Conservation (phyloP, 2,888 invertebrate species). For the Elysia crispata region DNA sequence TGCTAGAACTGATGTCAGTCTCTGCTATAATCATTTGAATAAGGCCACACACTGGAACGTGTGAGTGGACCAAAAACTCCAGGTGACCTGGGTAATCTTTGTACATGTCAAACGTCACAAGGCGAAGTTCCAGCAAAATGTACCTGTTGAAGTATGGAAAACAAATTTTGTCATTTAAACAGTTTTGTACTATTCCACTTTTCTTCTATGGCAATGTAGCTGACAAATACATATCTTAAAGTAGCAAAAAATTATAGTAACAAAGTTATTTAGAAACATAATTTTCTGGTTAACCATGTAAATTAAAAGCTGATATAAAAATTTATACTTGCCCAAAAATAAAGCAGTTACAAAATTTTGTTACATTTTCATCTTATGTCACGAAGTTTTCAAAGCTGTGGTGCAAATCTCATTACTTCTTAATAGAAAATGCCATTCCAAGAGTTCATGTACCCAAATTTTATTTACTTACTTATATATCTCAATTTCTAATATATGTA, state of each 20-base stretch:
- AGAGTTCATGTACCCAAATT: no score
- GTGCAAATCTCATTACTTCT: no score
- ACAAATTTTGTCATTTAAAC: neutral
- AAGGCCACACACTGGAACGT: constrained; percentile 68
- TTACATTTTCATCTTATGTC: constrained; percentile 20
- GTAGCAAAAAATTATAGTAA: no score
- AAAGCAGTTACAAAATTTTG: neutral
- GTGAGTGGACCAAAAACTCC: constrained; percentile 67
- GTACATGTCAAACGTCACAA: constrained; percentile 72
- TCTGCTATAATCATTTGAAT: constrained; percentile 67
- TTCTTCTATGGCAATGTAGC: no score
- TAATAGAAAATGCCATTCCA: no score
- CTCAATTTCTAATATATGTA: no score
- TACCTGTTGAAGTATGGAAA: constrained; percentile 35
- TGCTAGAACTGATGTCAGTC: constrained; percentile 67
- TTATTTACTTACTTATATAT: no score
- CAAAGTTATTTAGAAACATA: neutral
- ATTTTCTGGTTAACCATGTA: neutral
- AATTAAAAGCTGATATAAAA: neutral
- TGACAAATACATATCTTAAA: no score
- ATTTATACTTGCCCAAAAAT: neutral
- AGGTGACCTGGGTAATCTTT: constrained; percentile 71
- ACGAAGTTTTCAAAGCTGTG: no score
- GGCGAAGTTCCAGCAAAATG: constrained; percentile 58
- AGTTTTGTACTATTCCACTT: no score